A percentile compares a stretch with the other conserved stretches of the same genome.
Conservation (phyloP, 2,888 invertebrate species). For the Drosophila bunnanda region DNA sequence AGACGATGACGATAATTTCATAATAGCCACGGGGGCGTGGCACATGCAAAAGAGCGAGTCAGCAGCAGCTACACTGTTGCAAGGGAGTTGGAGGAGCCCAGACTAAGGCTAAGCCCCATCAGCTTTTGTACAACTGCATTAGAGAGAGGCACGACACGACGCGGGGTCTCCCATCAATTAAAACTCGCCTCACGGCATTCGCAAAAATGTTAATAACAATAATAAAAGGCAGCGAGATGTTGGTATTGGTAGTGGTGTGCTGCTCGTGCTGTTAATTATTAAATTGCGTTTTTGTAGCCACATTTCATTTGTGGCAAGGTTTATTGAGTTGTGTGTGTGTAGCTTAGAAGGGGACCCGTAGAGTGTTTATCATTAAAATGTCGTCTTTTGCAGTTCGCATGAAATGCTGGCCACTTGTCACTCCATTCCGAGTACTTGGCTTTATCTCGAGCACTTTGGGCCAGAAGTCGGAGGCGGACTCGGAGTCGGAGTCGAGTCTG, state of each 20-base stretch:
- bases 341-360: conserved; percentile 22
- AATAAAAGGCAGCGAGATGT: conserved; percentile 69
- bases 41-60: conserved; percentile 76
- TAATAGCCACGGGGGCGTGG: conserved; percentile 79
- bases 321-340: conserved; percentile 75
- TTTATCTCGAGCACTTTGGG: conserved; percentile 78
- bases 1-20: conserved; percentile 74
- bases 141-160: conserved; percentile 65
- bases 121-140: conserved; percentile 80
- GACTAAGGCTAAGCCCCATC: conserved; percentile 45
- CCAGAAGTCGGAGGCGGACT: no score
- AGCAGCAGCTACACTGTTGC: conserved; percentile 27
- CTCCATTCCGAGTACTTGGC: conserved; percentile 78
- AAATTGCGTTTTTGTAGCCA: conserved; percentile 80
- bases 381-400: conserved; percentile 78
- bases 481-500: neutral
- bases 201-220: conserved; percentile 79
- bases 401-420: conserved; percentile 80
- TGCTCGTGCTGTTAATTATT: conserved; percentile 73
- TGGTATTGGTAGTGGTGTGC: conserved; percentile 20
- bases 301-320: conserved; percentile 75
- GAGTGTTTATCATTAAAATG: conserved; percentile 78
- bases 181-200: conserved; percentile 72
- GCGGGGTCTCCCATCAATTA: conserved; percentile 70
- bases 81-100: neutral